Base-by-base conservation (phyloP, 2,113 vertebrate species). In the Bothrops jararaca region DNA sequence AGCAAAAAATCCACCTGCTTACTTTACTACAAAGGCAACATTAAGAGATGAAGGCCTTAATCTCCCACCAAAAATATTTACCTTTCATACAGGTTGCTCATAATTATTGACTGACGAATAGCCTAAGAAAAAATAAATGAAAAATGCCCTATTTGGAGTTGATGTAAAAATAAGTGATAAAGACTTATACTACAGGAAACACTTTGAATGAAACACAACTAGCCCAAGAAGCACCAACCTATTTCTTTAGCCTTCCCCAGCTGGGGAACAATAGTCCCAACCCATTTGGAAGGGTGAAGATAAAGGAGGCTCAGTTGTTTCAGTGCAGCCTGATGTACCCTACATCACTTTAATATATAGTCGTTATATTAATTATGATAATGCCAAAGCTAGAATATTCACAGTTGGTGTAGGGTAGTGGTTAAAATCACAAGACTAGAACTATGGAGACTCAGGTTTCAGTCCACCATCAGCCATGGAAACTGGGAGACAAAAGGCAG, bases 41-140 rank as follows among this genome's bases (percentile, higher is more conserved):
- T 69, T n/a, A 42, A 45, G n/a, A 39, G 3, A 34, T 23, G 5
- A 74, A 74, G 64, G n/a, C 29, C n/a, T 34, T 74, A 74, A 74
- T 80, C 52, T 50, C 26, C 1, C 42, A 48, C 45, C 45, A 89
- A n/a, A 64, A 90, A 94, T 94, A 95, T 95, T 97, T 93, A 97
- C 97, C 93, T 96, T 91, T 92, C 0, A 92, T 26, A 92, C 54
- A 94, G 23, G 26, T 0, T 93, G 91, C 60, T 57, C 64, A 94
- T 0, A 0, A 60, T 0, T 45, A 0, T 0, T 89, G 97, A 95
- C 22, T 96, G 0, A 90, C 97, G 96, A 95, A 95, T 95, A 22
- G 89, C 1, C 97, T 97, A 88, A 93, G 48, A 60, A 92, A 88
- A 74, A 13, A 92, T 69, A 64, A 39, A 89, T 57, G n/a, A 15